Evolutionary conservation across 2,888 invertebrate species (phyloP).

Genomic region (Bellardia bayeri): DNA sequence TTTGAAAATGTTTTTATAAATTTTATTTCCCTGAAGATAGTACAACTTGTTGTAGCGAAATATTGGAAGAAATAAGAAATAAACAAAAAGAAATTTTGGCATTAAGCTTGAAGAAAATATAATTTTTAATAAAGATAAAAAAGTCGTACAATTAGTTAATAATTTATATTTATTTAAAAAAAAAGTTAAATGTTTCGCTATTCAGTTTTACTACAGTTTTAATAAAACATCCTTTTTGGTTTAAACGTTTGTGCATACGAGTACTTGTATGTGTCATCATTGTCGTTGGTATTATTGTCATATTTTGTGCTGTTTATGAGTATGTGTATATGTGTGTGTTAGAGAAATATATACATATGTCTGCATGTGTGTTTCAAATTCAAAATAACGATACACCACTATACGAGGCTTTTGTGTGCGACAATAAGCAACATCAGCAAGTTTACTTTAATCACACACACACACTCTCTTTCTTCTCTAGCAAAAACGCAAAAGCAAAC

Average conservation of each 20-base stretch:
- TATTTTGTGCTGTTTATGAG: conserved; percentile 6
- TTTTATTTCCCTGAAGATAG: too few relatives aligned
- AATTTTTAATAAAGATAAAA: too few relatives aligned
- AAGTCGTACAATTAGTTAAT: too few relatives aligned
- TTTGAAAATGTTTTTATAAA: too few relatives aligned
- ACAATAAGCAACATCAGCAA: conserved; percentile 72
- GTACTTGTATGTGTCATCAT: conserved; percentile 38
- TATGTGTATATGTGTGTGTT: not conserved
- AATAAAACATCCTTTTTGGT: not conserved
- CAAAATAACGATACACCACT: conserved; percentile 62
- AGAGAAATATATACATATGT: not conserved
- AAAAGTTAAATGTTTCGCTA: not conserved
- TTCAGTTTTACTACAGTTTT: not conserved
- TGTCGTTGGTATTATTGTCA: conserved; percentile 32
- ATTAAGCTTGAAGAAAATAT: too few relatives aligned
- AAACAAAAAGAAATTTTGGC: too few relatives aligned
- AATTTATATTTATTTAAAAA: too few relatives aligned
- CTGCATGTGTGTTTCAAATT: conserved; percentile 13
- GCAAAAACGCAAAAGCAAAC: conserved; percentile 16
- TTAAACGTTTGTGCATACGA: not conserved
- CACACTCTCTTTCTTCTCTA: not conserved
- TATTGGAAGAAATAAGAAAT: too few relatives aligned
- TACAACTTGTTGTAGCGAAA: too few relatives aligned
- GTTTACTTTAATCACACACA: conserved; percentile 55
- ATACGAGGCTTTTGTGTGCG: conserved; percentile 54